phyloP scores from a whole-genome alignment of 1,140 invertebrate genomes.

The Drusus annulatus region DNA sequence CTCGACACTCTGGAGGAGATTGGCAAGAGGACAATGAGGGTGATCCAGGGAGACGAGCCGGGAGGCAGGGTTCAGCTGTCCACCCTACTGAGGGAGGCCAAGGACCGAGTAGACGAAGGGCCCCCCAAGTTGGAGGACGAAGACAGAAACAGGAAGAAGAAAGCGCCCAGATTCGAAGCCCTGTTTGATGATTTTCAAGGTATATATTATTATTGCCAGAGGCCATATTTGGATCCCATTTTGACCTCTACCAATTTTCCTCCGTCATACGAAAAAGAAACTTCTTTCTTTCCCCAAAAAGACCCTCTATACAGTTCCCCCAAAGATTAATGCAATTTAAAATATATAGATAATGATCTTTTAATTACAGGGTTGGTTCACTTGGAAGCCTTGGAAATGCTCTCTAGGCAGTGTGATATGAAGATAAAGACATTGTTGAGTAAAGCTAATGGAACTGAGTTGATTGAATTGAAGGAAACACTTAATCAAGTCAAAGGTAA shows the following conservation, averaged over 20 bases:
- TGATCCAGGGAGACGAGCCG: constrained; percentile 80
- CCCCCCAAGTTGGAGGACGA: not conserved
- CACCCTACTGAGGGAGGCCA: constrained; percentile 86
- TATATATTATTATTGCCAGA: constrained; percentile 55
- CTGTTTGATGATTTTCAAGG: constrained; percentile 92
- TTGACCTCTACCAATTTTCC: no score
- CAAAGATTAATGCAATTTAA: no score
- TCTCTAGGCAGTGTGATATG: constrained; percentile 87
- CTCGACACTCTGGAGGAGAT: constrained; percentile 92
- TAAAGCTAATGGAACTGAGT: constrained; percentile 70
- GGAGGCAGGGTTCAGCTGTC: constrained; percentile 72
- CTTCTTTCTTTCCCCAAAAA: no score
- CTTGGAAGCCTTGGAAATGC: constrained; percentile 90
- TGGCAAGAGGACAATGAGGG: constrained; percentile 95
- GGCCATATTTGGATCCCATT: no score
- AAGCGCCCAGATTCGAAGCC: constrained; percentile 82
- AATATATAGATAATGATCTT: no score
- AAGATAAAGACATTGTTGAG: constrained; percentile 79
- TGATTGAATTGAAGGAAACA: constrained; percentile 81
- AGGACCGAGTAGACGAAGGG: constrained; percentile 80
- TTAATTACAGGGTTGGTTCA: constrained; percentile 81
- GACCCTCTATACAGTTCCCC: no score
- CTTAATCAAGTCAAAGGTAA: constrained; percentile 81
- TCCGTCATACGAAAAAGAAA: no score
- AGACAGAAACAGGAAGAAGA: constrained; percentile 77